Conservation (phyloP, 1,140 invertebrate genomes). For the Vollenhovia emeryi region DNA sequence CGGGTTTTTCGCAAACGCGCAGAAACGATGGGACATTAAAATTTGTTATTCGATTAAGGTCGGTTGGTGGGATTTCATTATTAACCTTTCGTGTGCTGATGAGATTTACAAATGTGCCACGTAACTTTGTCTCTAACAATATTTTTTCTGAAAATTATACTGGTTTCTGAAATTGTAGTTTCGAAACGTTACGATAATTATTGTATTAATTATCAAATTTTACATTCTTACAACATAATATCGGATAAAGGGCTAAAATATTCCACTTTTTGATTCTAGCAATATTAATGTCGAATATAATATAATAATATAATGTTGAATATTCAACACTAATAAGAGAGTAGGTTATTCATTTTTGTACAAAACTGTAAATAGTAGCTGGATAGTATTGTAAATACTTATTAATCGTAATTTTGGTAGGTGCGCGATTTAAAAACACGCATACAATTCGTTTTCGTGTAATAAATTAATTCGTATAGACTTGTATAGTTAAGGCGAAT, state of each 20-base stretch:
- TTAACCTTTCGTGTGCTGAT: conserved; percentile 4
- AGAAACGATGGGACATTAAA: conserved; percentile 52
- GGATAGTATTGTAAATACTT: neutral
- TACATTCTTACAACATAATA: neutral
- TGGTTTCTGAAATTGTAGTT: neutral
- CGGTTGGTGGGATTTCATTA: conserved; percentile 28
- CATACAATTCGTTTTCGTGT: neutral
- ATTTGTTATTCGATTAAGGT: conserved; percentile 51
- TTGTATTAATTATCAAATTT: neutral
- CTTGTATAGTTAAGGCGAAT: conserved; percentile 7
- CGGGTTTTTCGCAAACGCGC: conserved; percentile 36
- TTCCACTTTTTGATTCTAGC: neutral
- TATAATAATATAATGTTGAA: neutral
- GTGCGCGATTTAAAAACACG: neutral
- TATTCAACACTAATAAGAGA: neutral
- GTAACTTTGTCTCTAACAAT: neutral
- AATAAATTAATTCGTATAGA: neutral
- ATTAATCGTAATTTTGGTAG: neutral
- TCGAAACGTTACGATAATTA: neutral
- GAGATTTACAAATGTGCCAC: neutral
- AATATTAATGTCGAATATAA: neutral
- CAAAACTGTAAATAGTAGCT: neutral
- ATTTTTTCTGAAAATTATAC: conserved; percentile 1
- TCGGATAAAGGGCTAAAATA: neutral
- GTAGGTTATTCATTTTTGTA: neutral